Percentiles rank a stretch among this genome's conserved stretches.
Evolutionary conservation across 2,113 vertebrate species (phyloP).

Genomic region (Toxotes chatareus): DNA sequence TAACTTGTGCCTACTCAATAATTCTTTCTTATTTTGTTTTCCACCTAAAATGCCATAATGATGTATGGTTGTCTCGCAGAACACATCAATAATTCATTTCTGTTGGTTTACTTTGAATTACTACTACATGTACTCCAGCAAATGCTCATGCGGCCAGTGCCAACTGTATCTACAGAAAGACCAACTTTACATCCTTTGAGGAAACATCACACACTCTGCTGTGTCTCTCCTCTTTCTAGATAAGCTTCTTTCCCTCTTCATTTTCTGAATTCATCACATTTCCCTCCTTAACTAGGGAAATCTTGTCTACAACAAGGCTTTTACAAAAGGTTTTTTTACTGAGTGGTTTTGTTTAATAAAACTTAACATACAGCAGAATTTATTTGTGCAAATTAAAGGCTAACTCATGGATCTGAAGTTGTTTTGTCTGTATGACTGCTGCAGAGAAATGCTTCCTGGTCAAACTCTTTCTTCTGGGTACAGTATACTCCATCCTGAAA

Average conservation of each 20-base stretch:
- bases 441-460: slow-evolving; percentile 13
- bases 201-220: slow-evolving; percentile 16
- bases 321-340: not conserved
- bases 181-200: slow-evolving; percentile 15
- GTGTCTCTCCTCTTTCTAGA: slow-evolving; percentile 31
- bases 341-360: slow-evolving; percentile 12
- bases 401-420: slow-evolving; percentile 8
- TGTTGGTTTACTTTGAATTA: slow-evolving; percentile 70
- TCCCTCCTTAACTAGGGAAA: not conserved
- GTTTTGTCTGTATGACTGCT: slow-evolving; percentile 1
- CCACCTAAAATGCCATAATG: slow-evolving; percentile 66
- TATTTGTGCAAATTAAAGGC: not conserved
- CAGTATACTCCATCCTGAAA: slow-evolving; percentile 31
- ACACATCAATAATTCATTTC: slow-evolving; percentile 71
- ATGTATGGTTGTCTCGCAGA: slow-evolving; percentile 70
- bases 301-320: slow-evolving; percentile 4
- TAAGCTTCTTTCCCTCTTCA: slow-evolving; percentile 30
- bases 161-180: slow-evolving; percentile 37
- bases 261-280: slow-evolving; percentile 34
- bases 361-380: not conserved
- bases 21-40: slow-evolving; percentile 61
- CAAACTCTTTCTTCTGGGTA: slow-evolving; percentile 23
- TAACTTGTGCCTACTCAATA: slow-evolving; percentile 49
- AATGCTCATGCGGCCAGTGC: slow-evolving; percentile 31
- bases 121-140: slow-evolving; percentile 38